These are phyloP conservation scores for Chaenocephalus aceratus DNA, from an alignment of 2,113 vertebrate species.

Conservation along the genomic window DNA sequence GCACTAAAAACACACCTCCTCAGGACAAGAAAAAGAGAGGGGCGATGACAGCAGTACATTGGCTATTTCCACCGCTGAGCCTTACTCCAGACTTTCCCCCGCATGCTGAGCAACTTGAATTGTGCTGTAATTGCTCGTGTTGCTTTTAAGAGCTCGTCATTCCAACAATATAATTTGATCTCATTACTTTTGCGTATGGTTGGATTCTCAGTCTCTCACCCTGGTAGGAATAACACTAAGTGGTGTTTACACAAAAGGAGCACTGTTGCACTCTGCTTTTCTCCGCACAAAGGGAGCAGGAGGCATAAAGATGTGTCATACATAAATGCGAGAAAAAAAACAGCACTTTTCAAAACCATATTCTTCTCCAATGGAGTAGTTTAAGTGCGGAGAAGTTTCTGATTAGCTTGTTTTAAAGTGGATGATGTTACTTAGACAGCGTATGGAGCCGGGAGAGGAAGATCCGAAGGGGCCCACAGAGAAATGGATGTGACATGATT, in stretches of 20 bases:
- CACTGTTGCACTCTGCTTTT: slow-evolving; percentile 30
- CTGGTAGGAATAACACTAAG: slow-evolving; percentile 50
- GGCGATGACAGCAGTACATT: slow-evolving; percentile 79
- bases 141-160: slow-evolving; percentile 56
- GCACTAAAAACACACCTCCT: slow-evolving; percentile 71
- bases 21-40: slow-evolving; percentile 65
- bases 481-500: slow-evolving; percentile 67
- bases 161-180: slow-evolving; percentile 64
- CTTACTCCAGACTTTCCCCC: slow-evolving; percentile 54
- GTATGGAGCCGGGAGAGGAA: slow-evolving; percentile 51
- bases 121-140: slow-evolving; percentile 72
- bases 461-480: slow-evolving; percentile 50
- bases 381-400: slow-evolving; percentile 39
- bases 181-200: slow-evolving; percentile 67
- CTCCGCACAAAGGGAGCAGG: slow-evolving; percentile 23
- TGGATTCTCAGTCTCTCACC: slow-evolving; percentile 48
- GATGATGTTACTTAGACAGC: slow-evolving; percentile 51
- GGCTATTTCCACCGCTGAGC: slow-evolving; percentile 75
- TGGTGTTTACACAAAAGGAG: slow-evolving; percentile 42
- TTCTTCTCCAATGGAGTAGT: slow-evolving; percentile 27
- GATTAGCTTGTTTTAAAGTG: slow-evolving; percentile 55
- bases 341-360: slow-evolving; percentile 14
- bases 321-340: slow-evolving; percentile 13
- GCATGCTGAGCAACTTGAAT: slow-evolving; percentile 68
- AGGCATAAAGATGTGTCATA: slow-evolving; percentile 8